phyloP scores from a whole-genome alignment of 1,140 invertebrate species.

The Musca domestica region DNA sequence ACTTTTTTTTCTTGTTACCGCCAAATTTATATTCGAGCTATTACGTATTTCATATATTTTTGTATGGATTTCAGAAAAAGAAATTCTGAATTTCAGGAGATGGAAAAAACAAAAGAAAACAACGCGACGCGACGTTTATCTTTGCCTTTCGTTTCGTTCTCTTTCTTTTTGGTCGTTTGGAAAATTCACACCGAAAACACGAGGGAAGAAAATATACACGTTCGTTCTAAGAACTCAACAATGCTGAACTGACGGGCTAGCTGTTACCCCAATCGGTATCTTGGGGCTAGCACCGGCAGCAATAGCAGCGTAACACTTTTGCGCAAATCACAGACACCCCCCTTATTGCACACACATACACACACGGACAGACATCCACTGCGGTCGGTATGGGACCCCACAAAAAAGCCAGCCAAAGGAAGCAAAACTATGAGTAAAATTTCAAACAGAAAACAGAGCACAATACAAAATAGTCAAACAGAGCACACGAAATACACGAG shows the following conservation, averaged over 20 bases:
- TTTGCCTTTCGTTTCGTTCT: background rate
- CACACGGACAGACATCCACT: background rate
- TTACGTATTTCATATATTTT: no score
- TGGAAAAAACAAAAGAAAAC: no score
- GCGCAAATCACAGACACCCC: constrained; percentile 12
- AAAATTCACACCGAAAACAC: constrained; percentile 2
- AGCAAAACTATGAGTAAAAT: background rate
- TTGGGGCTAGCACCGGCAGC: background rate
- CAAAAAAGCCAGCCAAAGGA: background rate
- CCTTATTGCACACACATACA: background rate
- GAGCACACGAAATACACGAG: background rate
- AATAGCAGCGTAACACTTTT: constrained; percentile 17
- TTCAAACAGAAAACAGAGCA: constrained; percentile 8
- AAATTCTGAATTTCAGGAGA: no score
- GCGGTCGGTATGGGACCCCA: no score
- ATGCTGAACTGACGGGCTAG: constrained; percentile 11
- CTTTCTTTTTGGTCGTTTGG: no score
- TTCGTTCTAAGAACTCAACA: constrained; percentile 20
- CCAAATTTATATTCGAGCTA: no score
- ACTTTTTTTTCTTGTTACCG: no score
- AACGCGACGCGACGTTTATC: constrained; percentile 12
- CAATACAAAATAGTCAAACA: background rate
- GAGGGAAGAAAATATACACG: constrained; percentile 5
- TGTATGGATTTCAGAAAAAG: constrained; percentile 7
- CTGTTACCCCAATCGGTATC: constrained; percentile 2